A percentile compares a stretch with the other conserved stretches of the same genome.
Conservation (phyloP, 1,140 invertebrate species). For the Heliconius himera region DNA sequence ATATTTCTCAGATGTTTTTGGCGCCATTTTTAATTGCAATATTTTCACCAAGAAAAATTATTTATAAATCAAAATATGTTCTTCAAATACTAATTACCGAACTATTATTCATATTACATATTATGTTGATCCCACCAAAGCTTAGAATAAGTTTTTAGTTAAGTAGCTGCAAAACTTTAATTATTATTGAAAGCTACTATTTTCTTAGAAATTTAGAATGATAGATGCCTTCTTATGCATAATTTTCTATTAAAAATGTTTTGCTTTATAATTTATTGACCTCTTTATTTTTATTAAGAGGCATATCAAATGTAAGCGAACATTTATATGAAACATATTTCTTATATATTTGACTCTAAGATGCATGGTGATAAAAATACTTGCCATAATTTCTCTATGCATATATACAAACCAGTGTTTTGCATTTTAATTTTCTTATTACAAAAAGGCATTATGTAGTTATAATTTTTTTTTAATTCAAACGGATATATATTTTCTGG, state of each 20-base stretch:
- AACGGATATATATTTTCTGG: neutral
- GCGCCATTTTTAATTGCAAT: neutral
- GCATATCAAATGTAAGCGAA: constrained; percentile 7
- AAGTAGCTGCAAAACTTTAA: constrained; percentile 27
- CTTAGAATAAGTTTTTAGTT: constrained; percentile 75
- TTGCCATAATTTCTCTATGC: constrained; percentile 38
- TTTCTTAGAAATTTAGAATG: constrained; percentile 32
- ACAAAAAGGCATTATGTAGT: constrained; percentile 14
- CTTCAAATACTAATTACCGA: constrained; percentile 47
- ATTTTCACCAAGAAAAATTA: constrained; percentile 4
- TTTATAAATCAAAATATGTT: constrained; percentile 22
- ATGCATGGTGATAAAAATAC: constrained; percentile 35
- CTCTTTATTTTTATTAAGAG: constrained; percentile 16
- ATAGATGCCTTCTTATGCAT: constrained; percentile 28
- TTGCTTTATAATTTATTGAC: constrained; percentile 19
- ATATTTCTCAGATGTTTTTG: neutral
- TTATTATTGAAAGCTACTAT: constrained; percentile 33
- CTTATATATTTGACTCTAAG: constrained; percentile 18
- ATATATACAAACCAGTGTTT: constrained; percentile 33
- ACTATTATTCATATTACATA: constrained; percentile 61
- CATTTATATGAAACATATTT: constrained; percentile 2
- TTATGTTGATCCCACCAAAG: constrained; percentile 78
- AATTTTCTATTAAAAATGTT: constrained; percentile 30
- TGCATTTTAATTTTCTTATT: constrained; percentile 25
- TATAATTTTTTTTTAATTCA: neutral